Conservation (phyloP, 1,140 invertebrate species). For the Heliconius congener region DNA sequence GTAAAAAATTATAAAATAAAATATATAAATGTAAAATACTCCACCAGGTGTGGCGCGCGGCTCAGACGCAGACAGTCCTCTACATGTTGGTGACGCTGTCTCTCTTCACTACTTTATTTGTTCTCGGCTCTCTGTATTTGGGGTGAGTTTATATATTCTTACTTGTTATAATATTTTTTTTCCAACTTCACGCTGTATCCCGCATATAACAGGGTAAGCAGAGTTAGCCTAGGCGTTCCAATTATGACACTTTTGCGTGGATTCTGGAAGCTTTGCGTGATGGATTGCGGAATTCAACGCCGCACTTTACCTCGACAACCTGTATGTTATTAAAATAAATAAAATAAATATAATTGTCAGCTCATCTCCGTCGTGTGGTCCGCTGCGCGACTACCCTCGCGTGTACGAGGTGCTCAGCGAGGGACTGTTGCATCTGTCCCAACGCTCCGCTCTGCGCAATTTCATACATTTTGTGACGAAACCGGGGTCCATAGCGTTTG, state of each 20-base stretch:
- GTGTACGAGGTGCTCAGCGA: slow-evolving; percentile 80
- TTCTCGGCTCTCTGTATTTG: slow-evolving; percentile 84
- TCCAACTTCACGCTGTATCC: background rate
- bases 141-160: slow-evolving; percentile 66
- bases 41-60: slow-evolving; percentile 84
- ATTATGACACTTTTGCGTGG: too few species aligned
- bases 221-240: background rate
- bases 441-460: slow-evolving; percentile 61
- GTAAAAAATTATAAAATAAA: too few species aligned
- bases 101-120: slow-evolving; percentile 82
- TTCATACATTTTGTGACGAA: slow-evolving; percentile 75
- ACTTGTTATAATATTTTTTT: background rate
- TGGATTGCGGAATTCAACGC: too few species aligned
- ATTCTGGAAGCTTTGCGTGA: too few species aligned
- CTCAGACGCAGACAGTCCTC: slow-evolving; percentile 87
- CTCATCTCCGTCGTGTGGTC: slow-evolving; percentile 81
- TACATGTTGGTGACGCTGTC: slow-evolving; percentile 85
- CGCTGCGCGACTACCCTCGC: slow-evolving; percentile 77
- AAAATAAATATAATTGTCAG: slow-evolving; percentile 16
- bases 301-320: background rate
- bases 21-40: too few species aligned
- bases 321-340: too few species aligned
- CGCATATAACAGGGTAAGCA: background rate
- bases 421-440: slow-evolving; percentile 71
- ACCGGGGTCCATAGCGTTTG: slow-evolving; percentile 81